Conservation (phyloP, 1,140 invertebrate species). For the Neodiprion fabricii region DNA sequence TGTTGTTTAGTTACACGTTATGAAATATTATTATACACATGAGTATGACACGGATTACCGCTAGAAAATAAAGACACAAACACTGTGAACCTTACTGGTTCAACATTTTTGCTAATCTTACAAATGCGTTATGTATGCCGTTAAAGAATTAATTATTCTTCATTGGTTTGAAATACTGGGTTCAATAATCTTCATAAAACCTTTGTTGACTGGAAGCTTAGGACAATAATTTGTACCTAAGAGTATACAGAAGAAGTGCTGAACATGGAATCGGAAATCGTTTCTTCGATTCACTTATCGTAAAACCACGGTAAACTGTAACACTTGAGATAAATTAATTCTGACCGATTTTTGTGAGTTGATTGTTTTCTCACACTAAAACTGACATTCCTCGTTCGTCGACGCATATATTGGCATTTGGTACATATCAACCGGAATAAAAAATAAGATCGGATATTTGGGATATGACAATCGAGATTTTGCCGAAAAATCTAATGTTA, state of each 20-base stretch:
- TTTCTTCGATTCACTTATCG: background rate
- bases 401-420: too few species aligned
- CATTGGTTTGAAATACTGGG: slow-evolving; percentile 63
- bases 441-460: too few species aligned
- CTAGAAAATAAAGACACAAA: slow-evolving; percentile 59
- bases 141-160: slow-evolving; percentile 62
- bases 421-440: too few species aligned
- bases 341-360: too few species aligned
- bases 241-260: slow-evolving; percentile 42
- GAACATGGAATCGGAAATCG: background rate
- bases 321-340: too few species aligned
- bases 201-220: slow-evolving; percentile 59
- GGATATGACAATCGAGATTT: too few species aligned
- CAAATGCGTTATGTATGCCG: slow-evolving; percentile 48
- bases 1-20: slow-evolving; percentile 49
- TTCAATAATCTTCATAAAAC: slow-evolving; percentile 59
- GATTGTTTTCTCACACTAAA: too few species aligned
- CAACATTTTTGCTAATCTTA: slow-evolving; percentile 55
- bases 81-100: slow-evolving; percentile 57
- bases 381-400: too few species aligned
- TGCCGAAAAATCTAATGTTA: too few species aligned
- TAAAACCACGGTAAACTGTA: too few species aligned
- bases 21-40: slow-evolving; percentile 53
- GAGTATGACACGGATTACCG: slow-evolving; percentile 57
- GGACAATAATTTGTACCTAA: slow-evolving; percentile 53